phyloP scores from a whole-genome alignment of 2,113 vertebrate species.

The Crotalus horridus region DNA sequence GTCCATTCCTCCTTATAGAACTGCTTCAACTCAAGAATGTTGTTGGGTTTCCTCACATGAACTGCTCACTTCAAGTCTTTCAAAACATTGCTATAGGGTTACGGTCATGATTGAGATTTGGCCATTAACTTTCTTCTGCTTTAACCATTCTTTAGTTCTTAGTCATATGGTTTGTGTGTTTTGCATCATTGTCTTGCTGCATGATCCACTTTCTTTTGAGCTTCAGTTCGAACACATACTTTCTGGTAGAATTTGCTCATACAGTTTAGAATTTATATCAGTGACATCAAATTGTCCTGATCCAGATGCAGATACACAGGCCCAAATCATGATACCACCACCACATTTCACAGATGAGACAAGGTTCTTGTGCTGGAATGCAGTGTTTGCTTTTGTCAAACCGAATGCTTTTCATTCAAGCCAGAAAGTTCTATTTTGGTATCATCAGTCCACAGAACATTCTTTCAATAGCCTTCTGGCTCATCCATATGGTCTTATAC shows the following conservation, averaged over 20 bases:
- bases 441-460: neutral
- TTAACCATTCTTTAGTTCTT: neutral
- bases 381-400: neutral
- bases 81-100: neutral
- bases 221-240: neutral
- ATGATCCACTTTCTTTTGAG: neutral
- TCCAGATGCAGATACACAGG: neutral
- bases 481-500: neutral
- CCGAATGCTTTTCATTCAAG: neutral
- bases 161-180: neutral
- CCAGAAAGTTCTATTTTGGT: neutral
- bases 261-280: neutral
- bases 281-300: neutral
- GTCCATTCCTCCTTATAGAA: neutral
- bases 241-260: neutral
- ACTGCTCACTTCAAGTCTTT: neutral
- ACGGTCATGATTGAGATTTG: neutral
- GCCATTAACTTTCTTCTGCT: neutral
- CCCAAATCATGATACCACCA: neutral
- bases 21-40: neutral
- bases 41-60: neutral
- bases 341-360: neutral
- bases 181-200: neutral
- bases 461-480: neutral
- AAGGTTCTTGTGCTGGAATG: neutral